Evolutionary conservation across 2,113 vertebrate species (phyloP).

Genomic region (Hyperopisus bebe): DNA sequence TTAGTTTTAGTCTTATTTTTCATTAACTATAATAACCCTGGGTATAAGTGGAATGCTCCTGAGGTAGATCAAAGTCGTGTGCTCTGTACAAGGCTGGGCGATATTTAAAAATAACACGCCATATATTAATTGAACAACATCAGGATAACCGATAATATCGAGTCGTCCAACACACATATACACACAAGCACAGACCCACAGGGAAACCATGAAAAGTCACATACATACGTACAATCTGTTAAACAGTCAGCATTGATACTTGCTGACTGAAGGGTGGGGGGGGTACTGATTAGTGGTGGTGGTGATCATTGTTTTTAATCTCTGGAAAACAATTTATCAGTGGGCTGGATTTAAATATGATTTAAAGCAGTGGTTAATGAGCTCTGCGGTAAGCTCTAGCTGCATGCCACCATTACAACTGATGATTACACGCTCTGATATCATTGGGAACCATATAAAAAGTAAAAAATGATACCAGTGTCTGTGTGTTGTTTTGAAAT

Average conservation of each 20-base stretch:
- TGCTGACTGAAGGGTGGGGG: too few species aligned
- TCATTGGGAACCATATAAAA: not conserved
- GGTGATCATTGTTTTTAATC: not conserved
- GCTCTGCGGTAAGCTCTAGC: not conserved
- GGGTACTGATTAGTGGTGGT: not conserved
- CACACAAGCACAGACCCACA: not conserved
- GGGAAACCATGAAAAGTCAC: not conserved
- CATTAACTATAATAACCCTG: too few species aligned
- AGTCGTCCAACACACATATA: not conserved
- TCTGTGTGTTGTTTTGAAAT: not conserved
- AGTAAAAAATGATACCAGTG: not conserved
- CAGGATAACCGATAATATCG: not conserved
- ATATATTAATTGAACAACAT: not conserved
- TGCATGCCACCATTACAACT: too few species aligned
- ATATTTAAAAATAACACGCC: not conserved
- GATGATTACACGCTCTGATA: too few species aligned
- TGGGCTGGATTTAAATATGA: not conserved
- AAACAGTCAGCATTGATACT: not conserved
- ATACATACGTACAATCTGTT: not conserved
- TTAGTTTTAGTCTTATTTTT: too few species aligned
- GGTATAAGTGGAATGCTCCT: not conserved
- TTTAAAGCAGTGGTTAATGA: not conserved
- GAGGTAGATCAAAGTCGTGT: not conserved
- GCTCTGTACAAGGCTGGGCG: not conserved
- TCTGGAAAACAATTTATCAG: not conserved